Percentiles rank a stretch among this genome's conserved stretches.
Conservation (phyloP, 2,113 vertebrate species). For the Trematocara unimaculatum region DNA sequence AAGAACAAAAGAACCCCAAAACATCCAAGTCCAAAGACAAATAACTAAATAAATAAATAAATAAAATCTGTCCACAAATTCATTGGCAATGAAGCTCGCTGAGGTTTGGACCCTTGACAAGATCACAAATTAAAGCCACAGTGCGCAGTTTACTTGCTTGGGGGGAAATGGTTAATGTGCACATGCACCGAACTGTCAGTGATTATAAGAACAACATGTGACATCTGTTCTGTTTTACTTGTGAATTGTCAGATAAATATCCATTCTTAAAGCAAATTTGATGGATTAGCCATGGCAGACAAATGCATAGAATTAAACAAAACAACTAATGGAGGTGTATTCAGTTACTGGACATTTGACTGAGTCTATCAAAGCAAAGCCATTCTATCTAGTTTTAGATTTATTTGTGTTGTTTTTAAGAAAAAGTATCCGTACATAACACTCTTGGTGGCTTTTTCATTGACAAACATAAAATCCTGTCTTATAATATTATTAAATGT, state of each 20-base stretch:
- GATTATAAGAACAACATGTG: conserved; percentile 43
- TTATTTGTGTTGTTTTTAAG: neutral
- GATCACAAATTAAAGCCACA: conserved; percentile 33
- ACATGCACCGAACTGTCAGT: conserved; percentile 18
- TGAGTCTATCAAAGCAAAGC: neutral
- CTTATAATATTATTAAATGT: neutral
- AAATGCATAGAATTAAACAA: neutral
- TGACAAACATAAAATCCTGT: neutral
- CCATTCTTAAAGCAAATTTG: neutral
- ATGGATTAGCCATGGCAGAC: neutral
- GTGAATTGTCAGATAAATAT: conserved; percentile 8
- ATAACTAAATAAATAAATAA: neutral
- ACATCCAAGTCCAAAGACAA: neutral
- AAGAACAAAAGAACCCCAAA: neutral
- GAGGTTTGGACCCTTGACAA: conserved; percentile 33
- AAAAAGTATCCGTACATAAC: neutral
- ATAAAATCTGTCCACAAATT: neutral
- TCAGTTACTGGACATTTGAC: neutral
- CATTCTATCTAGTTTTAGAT: neutral
- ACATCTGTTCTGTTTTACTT: conserved; percentile 48
- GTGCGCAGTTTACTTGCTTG: conserved; percentile 6
- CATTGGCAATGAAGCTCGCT: conserved; percentile 11
- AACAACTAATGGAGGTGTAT: neutral
- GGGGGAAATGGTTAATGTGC: conserved; percentile 5
- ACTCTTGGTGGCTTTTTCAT: neutral